Evolutionary conservation across 2,113 vertebrate species (phyloP).

Genomic region (Gobiocypris rarus): DNA sequence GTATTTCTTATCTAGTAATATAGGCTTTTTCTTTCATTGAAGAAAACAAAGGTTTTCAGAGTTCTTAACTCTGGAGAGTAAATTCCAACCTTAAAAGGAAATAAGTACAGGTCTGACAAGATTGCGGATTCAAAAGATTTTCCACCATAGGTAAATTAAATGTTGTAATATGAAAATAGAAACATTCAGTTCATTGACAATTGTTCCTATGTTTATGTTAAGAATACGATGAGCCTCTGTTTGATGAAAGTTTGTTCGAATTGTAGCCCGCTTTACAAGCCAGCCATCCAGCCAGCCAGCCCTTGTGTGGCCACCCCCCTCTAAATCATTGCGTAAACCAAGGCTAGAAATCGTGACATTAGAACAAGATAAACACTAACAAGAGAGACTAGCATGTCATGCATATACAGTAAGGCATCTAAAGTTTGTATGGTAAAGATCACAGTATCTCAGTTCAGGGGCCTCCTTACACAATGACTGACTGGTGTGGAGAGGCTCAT

Average conservation of each 20-base stretch:
- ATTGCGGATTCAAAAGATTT: slow-evolving; percentile 68
- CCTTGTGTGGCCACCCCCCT: slow-evolving; percentile 67
- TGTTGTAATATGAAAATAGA: slow-evolving; percentile 72
- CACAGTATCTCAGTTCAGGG: slow-evolving; percentile 96
- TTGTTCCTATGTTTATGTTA: slow-evolving; percentile 78
- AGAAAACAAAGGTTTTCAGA: slow-evolving; percentile 64
- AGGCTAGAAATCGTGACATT: slow-evolving; percentile 89
- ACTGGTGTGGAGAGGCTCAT: slow-evolving; percentile 80
- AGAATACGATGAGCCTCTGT: slow-evolving; percentile 70
- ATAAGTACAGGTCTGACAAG: slow-evolving; percentile 72
- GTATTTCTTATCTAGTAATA: slow-evolving; percentile 71
- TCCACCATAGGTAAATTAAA: slow-evolving; percentile 73
- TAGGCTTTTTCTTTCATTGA: slow-evolving; percentile 59
- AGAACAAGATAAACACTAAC: slow-evolving; percentile 87
- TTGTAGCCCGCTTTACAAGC: slow-evolving; percentile 31
- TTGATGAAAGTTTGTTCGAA: slow-evolving; percentile 49
- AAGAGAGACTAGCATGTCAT: slow-evolving; percentile 94
- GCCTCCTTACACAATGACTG: slow-evolving; percentile 90
- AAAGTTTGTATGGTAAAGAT: slow-evolving; percentile 88
- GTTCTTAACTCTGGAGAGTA: slow-evolving; percentile 74
- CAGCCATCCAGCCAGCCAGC: slow-evolving; percentile 67
- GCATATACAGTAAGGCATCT: slow-evolving; percentile 99
- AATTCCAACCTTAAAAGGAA: slow-evolving; percentile 70
- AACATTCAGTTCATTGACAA: slow-evolving; percentile 64
- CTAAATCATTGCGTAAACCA: slow-evolving; percentile 76